A percentile compares a stretch with the other conserved stretches of the same genome.
These are phyloP conservation scores for Tragelaphus buxtoni DNA, from an alignment of 2,113 vertebrate genomes.

Conservation along the genomic window DNA sequence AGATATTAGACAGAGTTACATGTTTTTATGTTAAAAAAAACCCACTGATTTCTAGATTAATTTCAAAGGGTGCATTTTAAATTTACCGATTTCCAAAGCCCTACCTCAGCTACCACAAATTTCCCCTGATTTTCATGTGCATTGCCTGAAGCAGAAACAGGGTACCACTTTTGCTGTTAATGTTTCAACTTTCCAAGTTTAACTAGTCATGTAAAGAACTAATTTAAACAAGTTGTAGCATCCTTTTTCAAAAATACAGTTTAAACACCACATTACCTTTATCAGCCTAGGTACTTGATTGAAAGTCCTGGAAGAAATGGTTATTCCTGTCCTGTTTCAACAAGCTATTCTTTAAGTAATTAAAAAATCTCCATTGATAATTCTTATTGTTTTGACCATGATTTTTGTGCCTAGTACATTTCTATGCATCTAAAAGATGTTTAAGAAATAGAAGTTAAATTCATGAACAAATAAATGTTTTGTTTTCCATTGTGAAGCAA, in stretches of 20 bases:
- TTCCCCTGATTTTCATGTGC: not conserved
- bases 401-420: not conserved
- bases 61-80: not conserved
- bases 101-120: not conserved
- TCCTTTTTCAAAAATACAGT: not conserved
- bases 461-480: constrained; percentile 6
- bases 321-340: not conserved
- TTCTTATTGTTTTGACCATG: not conserved
- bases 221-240: not conserved
- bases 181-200: not conserved
- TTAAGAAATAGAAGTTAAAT: constrained; percentile 25
- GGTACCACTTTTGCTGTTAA: not conserved
- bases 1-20: not conserved
- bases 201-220: not conserved
- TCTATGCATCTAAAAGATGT: constrained; percentile 10
- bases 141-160: not conserved
- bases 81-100: not conserved
- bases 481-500: not conserved
- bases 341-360: constrained; percentile 10
- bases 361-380: not conserved
- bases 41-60: constrained; percentile 23
- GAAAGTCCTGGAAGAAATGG: not conserved
- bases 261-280: constrained; percentile 1
- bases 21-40: not conserved
- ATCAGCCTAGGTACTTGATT: not conserved